Conservation (phyloP, 2,888 invertebrate genomes). For the Crossocerus cetratus region DNA sequence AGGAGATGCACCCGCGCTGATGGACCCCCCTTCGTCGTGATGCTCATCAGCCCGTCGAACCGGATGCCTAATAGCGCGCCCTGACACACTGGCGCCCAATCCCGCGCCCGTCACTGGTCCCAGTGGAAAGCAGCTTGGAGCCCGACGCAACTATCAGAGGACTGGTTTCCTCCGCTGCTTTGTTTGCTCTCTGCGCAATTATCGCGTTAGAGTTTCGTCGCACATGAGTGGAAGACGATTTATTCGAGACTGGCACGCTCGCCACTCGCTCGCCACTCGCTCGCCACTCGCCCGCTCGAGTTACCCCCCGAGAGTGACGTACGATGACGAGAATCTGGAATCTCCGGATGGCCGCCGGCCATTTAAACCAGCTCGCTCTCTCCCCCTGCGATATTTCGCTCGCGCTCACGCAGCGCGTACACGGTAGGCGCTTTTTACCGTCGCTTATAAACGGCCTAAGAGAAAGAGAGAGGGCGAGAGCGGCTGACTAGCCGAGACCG, state of each 20-base stretch:
- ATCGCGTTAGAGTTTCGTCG: constrained; percentile 50
- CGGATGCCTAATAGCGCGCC: too few relatives aligned
- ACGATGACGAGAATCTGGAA: constrained; percentile 61
- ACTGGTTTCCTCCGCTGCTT: too few relatives aligned
- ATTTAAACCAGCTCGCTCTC: constrained; percentile 50
- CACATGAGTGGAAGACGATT: constrained; percentile 53
- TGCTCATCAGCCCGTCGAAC: too few relatives aligned
- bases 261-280: not conserved
- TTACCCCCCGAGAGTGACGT: constrained; percentile 35
- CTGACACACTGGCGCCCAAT: not conserved
- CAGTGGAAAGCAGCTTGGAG: too few relatives aligned
- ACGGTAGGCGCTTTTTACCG: constrained; percentile 58
- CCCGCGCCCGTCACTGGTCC: too few relatives aligned
- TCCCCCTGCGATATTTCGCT: too few relatives aligned
- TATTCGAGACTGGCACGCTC: constrained; percentile 36
- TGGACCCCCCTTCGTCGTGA: too few relatives aligned
- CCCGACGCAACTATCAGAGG: too few relatives aligned
- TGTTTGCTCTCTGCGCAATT: constrained; percentile 46
- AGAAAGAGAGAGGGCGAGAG: not conserved
- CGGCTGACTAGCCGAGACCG: constrained; percentile 46
- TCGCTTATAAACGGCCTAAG: constrained; percentile 43
- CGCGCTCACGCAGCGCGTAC: constrained; percentile 48
- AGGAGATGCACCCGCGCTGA: constrained; percentile 30
- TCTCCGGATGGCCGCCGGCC: constrained; percentile 44
- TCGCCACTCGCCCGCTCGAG: not conserved